phyloP scores from a whole-genome alignment of 2,888 invertebrate genomes.

The Orthosia gracilis region DNA sequence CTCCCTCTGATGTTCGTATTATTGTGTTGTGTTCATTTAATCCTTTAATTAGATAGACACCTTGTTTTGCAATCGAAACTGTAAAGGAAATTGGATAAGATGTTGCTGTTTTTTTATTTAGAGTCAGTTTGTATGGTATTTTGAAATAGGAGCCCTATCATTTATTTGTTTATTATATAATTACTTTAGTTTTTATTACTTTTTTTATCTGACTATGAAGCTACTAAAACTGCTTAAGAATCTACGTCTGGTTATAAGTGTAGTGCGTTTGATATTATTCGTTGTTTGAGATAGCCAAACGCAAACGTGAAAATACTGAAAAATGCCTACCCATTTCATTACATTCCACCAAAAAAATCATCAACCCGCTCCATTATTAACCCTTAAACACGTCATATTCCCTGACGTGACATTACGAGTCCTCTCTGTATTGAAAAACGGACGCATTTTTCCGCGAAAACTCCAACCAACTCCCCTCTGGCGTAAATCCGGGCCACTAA shows the following conservation, averaged over 20 bases:
- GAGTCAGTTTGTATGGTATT: neutral
- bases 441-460: slow-evolving; percentile 63
- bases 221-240: too few relatives aligned
- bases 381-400: slow-evolving; percentile 60
- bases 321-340: slow-evolving; percentile 14
- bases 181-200: too few relatives aligned
- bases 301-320: slow-evolving; percentile 4
- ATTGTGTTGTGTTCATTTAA: slow-evolving; percentile 71
- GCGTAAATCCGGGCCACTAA: slow-evolving; percentile 75
- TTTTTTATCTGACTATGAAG: too few relatives aligned
- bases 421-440: slow-evolving; percentile 66
- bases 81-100: slow-evolving; percentile 37
- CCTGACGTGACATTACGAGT: slow-evolving; percentile 58
- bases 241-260: too few relatives aligned
- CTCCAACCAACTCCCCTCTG: slow-evolving; percentile 61
- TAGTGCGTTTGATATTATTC: too few relatives aligned
- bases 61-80: slow-evolving; percentile 54
- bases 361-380: slow-evolving; percentile 55
- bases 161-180: too few relatives aligned
- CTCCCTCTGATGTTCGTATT: slow-evolving; percentile 73
- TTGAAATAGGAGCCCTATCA: neutral
- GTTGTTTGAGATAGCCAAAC: neutral
- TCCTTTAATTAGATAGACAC: slow-evolving; percentile 64
- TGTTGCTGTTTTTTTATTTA: slow-evolving; percentile 17
- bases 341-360: slow-evolving; percentile 36